These are phyloP conservation scores for Aurelia coerulea DNA, from an alignment of 30 jellyfish, hydroid and myxozoan species.

Conservation along the genomic window DNA sequence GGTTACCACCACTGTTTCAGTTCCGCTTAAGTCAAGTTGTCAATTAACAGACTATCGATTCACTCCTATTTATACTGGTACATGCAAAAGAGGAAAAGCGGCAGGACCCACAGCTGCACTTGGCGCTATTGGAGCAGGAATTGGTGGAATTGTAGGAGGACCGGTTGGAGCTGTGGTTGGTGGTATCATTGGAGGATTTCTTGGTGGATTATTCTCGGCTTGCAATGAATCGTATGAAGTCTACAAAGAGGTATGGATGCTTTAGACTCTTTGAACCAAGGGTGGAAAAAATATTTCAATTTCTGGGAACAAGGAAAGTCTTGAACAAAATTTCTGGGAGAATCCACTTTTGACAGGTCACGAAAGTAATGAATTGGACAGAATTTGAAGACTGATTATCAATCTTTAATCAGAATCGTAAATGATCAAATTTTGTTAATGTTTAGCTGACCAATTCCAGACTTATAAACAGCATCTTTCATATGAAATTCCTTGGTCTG, in stretches of 20 bases:
- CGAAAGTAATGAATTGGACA: no score
- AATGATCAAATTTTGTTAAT: no score
- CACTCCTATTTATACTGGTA: constrained; percentile 71
- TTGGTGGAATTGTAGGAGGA: constrained; percentile 40
- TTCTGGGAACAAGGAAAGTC: no score
- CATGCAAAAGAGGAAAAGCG: constrained; percentile 54
- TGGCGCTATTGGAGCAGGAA: constrained; percentile 64
- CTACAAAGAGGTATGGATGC: constrained; percentile 33
- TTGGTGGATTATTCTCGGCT: constrained; percentile 65
- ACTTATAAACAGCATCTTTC: no score
- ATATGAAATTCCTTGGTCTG: no score
- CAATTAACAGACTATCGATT: constrained; percentile 42
- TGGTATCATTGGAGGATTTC: constrained; percentile 24
- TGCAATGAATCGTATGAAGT: constrained; percentile 72
- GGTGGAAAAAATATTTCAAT: no score
- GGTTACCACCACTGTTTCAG: constrained; percentile 25
- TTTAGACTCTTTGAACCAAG: no score
- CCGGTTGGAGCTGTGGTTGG: constrained; percentile 66
- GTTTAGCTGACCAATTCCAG: no score
- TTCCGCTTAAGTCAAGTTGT: constrained; percentile 41
- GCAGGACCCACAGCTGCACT: constrained; percentile 50
- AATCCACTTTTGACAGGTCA: no score
- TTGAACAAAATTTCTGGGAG: no score
- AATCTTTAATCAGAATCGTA: no score
- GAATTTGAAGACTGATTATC: no score